Base-by-base conservation (phyloP, 2,797 vertebrate species). In the Lagorchestes hirsutus region DNA sequence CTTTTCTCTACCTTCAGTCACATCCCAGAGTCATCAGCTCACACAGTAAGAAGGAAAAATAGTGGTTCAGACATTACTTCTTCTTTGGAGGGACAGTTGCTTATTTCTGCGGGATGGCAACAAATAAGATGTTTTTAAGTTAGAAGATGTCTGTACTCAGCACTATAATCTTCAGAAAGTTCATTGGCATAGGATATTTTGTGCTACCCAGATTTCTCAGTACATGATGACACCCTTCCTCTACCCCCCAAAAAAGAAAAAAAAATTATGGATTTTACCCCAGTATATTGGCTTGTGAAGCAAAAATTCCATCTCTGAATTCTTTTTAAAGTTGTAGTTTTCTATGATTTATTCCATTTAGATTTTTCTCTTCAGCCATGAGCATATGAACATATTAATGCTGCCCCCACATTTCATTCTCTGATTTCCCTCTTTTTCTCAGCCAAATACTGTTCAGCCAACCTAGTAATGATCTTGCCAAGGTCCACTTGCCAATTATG, bases 391-490 rank as follows among this genome's bases (percentile, higher is more conserved):
- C 57, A 40, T 92, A 93, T 11, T 67, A 6, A 92, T 54, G n/a
- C 55, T 58, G 54, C 40, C 55, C n/a, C 54, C 29, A 58, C 67
- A 87, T 95, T 82, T 54, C 22, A 10, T 9, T 57, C 93, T 95
- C 67, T 59, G 29, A 92, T 58, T 94, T 93, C 95, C 94, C 95
- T 94, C 31, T 59, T 96, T 96, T 97, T 94, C 90, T 74, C 94
- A 93, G 95, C 91, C 92, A 97, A 55, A 57, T 92, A 62, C 94
- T 12, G 0, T 97, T 96, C 93, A 93, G 62, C 96, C 31, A 28
- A 92, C 95, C 98, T 90, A 40, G 46, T 94, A 96, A 97, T 93
- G 93, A 95, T 94, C 95, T 96, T 95, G 96, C 95, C 62, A 97
- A 97, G 95, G 57, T 67, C 94, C 96, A 93, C 92, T 97, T 92